phyloP scores from a whole-genome alignment of 2,888 invertebrate species.

The Netelia fuscicornis region DNA sequence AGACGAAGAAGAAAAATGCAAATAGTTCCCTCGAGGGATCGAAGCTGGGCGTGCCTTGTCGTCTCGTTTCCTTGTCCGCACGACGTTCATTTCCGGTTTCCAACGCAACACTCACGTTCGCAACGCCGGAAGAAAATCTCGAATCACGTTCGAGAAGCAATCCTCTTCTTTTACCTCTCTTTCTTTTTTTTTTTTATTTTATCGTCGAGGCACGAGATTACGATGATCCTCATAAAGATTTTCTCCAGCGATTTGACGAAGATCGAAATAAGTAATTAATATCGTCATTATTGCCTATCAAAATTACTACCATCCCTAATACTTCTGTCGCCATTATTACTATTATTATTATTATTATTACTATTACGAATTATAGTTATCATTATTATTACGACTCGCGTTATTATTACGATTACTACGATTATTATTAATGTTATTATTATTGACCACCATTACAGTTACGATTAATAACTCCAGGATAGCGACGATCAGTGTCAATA shows the following conservation, averaged over 20 bases:
- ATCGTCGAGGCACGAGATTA: constrained; percentile 47
- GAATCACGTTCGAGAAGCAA: constrained; percentile 10
- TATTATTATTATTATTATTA: constrained; percentile 72
- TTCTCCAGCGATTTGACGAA: constrained; percentile 63
- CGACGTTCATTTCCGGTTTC: constrained; percentile 48
- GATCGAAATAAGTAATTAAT: constrained; percentile 59
- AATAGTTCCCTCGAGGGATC: constrained; percentile 43
- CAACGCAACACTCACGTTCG: neutral
- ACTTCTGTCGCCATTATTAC: constrained; percentile 58
- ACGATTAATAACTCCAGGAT: constrained; percentile 57
- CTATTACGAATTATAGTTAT: constrained; percentile 63
- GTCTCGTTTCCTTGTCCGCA: constrained; percentile 39
- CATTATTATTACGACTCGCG: constrained; percentile 76
- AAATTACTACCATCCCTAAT: constrained; percentile 59
- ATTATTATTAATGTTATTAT: constrained; percentile 67
- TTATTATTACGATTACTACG: constrained; percentile 70
- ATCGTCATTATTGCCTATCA: constrained; percentile 67
- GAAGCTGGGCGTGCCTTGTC: constrained; percentile 58
- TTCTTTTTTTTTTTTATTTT: constrained; percentile 57
- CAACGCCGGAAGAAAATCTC: constrained; percentile 13
- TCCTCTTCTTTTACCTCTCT: constrained; percentile 45
- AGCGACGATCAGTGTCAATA: constrained; percentile 36
- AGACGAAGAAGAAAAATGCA: constrained; percentile 22
- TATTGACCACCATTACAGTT: constrained; percentile 67
- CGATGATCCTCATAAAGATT: constrained; percentile 29